phyloP scores from a whole-genome alignment of 1,140 invertebrate genomes.

The Dendroctonus valens region DNA sequence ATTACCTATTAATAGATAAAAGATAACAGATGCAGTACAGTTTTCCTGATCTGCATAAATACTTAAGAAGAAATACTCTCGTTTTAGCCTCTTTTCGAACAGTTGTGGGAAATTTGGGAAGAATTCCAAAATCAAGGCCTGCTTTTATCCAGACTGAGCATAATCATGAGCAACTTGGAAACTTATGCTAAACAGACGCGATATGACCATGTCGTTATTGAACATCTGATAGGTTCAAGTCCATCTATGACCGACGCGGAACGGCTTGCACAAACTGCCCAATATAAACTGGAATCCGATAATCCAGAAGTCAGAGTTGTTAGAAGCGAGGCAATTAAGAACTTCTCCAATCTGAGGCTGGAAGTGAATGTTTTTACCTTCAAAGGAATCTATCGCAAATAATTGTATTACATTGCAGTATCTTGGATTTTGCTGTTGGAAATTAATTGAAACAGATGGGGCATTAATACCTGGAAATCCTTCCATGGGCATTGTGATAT shows the following conservation, averaged over 20 bases:
- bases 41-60: no score
- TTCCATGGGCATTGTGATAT: slow-evolving; percentile 60
- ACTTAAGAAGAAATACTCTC: background rate
- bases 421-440: slow-evolving; percentile 65
- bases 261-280: slow-evolving; percentile 47
- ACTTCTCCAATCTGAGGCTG: slow-evolving; percentile 52
- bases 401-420: slow-evolving; percentile 52
- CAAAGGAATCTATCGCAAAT: background rate
- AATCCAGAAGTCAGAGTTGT: slow-evolving; percentile 47
- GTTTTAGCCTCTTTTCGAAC: slow-evolving; percentile 62
- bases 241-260: slow-evolving; percentile 52
- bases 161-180: slow-evolving; percentile 55
- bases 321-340: slow-evolving; percentile 47
- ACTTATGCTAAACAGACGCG: slow-evolving; percentile 52
- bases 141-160: slow-evolving; percentile 59
- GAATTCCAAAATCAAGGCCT: slow-evolving; percentile 62
- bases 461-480: slow-evolving; percentile 65
- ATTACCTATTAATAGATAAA: no score
- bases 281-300: slow-evolving; percentile 10
- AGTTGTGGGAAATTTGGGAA: slow-evolving; percentile 62
- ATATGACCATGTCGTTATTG: slow-evolving; percentile 32
- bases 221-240: slow-evolving; percentile 20
- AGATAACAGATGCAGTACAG: no score
- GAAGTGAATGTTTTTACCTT: slow-evolving; percentile 43
- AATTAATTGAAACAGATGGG: slow-evolving; percentile 58